A percentile compares a stretch with the other conserved stretches of the same genome.
Evolutionary conservation across 1,140 invertebrate species (phyloP).

Genomic region (Eupeodes corollae): DNA sequence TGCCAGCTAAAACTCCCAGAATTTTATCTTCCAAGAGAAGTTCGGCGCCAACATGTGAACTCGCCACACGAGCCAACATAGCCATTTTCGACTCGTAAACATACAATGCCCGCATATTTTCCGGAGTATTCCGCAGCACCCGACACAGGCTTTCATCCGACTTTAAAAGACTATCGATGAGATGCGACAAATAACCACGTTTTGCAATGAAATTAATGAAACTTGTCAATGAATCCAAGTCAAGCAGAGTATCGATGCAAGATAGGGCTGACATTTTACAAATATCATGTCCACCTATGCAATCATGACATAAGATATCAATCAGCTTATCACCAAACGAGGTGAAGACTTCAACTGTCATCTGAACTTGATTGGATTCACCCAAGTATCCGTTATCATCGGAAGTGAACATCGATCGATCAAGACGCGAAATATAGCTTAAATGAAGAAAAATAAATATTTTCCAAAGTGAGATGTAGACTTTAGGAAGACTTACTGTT

Average conservation of each 20-base stretch:
- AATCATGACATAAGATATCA: slow-evolving; percentile 73
- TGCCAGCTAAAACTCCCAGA: slow-evolving; percentile 58
- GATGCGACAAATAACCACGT: slow-evolving; percentile 71
- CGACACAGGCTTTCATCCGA: slow-evolving; percentile 59
- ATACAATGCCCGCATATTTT: slow-evolving; percentile 64
- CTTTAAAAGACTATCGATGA: slow-evolving; percentile 67
- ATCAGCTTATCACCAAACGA: slow-evolving; percentile 71
- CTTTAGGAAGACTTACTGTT: slow-evolving; percentile 18
- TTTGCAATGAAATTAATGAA: slow-evolving; percentile 64
- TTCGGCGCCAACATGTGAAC: slow-evolving; percentile 59
- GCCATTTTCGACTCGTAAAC: slow-evolving; percentile 83
- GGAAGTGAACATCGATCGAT: slow-evolving; percentile 35
- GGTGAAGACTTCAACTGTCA: slow-evolving; percentile 46
- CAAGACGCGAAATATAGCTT: slow-evolving; percentile 47
- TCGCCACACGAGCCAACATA: slow-evolving; percentile 62
- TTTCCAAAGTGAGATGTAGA: slow-evolving; percentile 8
- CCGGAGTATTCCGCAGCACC: slow-evolving; percentile 55
- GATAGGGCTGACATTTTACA: slow-evolving; percentile 78
- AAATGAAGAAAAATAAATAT: not conserved
- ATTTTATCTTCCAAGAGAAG: slow-evolving; percentile 62
- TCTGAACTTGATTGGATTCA: slow-evolving; percentile 10
- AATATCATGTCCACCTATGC: slow-evolving; percentile 76
- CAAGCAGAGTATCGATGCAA: slow-evolving; percentile 66
- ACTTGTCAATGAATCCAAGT: slow-evolving; percentile 54
- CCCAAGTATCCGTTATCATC: slow-evolving; percentile 13